Conservation (phyloP, 2,113 vertebrate genomes). For the Spheniscus mendiculus region DNA sequence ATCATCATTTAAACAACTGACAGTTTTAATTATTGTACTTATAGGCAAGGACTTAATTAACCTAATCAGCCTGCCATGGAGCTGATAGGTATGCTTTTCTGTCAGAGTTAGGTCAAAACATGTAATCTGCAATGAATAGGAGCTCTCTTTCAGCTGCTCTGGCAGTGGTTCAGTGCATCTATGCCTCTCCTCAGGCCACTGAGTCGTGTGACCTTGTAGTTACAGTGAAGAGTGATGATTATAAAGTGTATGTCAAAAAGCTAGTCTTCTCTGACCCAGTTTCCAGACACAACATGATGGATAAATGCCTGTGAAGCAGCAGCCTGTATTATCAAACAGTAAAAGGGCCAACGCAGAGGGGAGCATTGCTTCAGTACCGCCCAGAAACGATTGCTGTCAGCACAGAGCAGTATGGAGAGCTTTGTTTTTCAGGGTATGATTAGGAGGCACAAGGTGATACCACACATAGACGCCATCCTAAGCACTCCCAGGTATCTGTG, state of each 20-base stretch:
- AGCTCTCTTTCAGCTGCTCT: constrained; percentile 53
- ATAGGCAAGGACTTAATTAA: constrained; percentile 67
- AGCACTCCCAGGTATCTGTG: not conserved
- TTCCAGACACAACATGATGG: constrained; percentile 25
- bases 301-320: not conserved
- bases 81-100: constrained; percentile 71
- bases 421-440: not conserved
- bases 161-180: constrained; percentile 50
- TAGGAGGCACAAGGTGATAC: not conserved
- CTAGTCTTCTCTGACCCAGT: constrained; percentile 42
- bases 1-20: constrained; percentile 41
- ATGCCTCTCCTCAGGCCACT: constrained; percentile 58
- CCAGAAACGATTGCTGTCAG: rapidly evolving
- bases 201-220: constrained; percentile 52
- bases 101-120: constrained; percentile 41
- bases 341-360: not conserved
- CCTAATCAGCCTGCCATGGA: constrained; percentile 53
- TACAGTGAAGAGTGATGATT: constrained; percentile 41
- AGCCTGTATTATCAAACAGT: not conserved
- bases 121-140: constrained; percentile 60
- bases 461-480: no score
- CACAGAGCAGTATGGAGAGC: rapidly evolving
- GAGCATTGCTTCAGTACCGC: not conserved
- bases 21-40: constrained; percentile 50
- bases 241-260: constrained; percentile 55